Base-by-base conservation (phyloP, 2,888 invertebrate species). In the Clunio marinus region DNA sequence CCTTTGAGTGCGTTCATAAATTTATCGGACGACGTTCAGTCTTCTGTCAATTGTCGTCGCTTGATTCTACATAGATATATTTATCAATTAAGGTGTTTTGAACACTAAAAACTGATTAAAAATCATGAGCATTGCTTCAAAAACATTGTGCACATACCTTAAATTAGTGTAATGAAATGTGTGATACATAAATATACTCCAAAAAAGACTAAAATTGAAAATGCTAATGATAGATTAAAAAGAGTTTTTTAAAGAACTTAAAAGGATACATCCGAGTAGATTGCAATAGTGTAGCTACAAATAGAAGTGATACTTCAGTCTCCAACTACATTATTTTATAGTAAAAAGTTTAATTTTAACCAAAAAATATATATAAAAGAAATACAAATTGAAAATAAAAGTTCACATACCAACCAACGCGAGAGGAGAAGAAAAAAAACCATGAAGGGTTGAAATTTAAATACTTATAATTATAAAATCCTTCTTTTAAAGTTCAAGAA, bases 111-210 rank as follows among this genome's bases (percentile, higher is more conserved):
- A 13, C 59, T 24, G 59, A 62, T 37, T 41, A 22, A 63, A 63
- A 63, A 63, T 45, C 45, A 63, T 63, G 63, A 63, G 41, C 45
- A 45, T 63, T 63, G 28, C 15, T 62, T 41, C 62, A 62, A 62
- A 62, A 62, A 24, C 41, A 32, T 41, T 46, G 63, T 46, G 63
- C 63, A 63, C 41, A 63, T 27, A 27, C 63, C 46, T 63, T 63
- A 63, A 63, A 27, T 15, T 63, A 63, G 63, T 63, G 63, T 63
- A 63, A 45, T 46, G 13, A 25, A 46, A 46, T 63, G 63, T 63
- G 63, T 63, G 63, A 63, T 63, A 63, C 22, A n/a, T 63, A 28
- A 62, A 37, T 63, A 63, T 63, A 63, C 63, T 63, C 63, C 63
- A 63, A 63, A 63, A 41, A 45, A 45, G 46, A 63, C 63, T 63